Evolutionary conservation across 2,113 vertebrate genomes (phyloP), one percentile per base, ranked within the genome.

Genomic region (Beaufortia kweichowensis): DNA sequence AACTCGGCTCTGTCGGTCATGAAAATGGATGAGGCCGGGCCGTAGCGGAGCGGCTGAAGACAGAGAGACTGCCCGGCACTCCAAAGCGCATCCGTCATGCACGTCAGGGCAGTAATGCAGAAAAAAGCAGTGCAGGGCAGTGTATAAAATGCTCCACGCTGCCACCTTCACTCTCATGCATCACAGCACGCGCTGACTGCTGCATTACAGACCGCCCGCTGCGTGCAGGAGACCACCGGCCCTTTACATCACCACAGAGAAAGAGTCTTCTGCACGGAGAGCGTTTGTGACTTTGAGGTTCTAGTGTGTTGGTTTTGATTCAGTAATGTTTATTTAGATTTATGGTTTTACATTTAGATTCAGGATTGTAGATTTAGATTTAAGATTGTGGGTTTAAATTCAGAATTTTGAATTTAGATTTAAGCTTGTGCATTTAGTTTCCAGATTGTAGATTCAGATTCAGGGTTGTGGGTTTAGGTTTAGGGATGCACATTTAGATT

Each of bases 1-100:
- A 74, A 74, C 57, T 39, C 71, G 46, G 56, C 57, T 77, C 55
- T 68, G 56, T 21, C 4, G 46, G 46, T 62, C 67, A 78, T 84
- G 86, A 85, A 91, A 84, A 82, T 85, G 79, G 84, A 84, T 84
- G 82, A 84, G 75, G 84, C 84, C 77, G 82, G 85, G 80, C 78
- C 41, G 7, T 65, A 23, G 62, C 68, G 69, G 67, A 83, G 60
- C 79, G 79, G 21, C 48, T 83, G 81, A 82, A 87, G 75, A 85
- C 75, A 64, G 88, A 80, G 82, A 86, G 43, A 73, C 66, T 56
- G 76, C 65, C 31, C 80, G 29, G 78, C 53, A 71, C 81, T 85
- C 4, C 0, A 81, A 82, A 76, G 73, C 83, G 77, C 78, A 85
- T 88, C 82, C 23, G 85, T 86, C 84, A 89, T 79, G 69, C 65